A percentile compares a stretch with the other conserved stretches of the same genome.
phyloP scores from a whole-genome alignment of 2,888 invertebrate species.

The Argyra leucocephala region DNA sequence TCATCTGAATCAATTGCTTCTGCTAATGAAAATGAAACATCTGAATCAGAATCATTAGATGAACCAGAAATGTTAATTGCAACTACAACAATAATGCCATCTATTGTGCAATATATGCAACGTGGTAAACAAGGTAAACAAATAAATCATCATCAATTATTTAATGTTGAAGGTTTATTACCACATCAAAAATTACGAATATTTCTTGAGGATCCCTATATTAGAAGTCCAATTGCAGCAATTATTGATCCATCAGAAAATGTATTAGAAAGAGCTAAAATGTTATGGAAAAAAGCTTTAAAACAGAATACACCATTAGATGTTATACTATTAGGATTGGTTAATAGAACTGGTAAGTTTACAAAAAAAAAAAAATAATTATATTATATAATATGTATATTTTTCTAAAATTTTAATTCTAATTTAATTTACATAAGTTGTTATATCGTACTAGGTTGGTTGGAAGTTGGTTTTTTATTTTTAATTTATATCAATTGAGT shows the following conservation, averaged over 20 bases:
- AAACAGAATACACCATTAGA: slow-evolving; percentile 40
- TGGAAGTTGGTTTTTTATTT: no score
- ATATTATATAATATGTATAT: no score
- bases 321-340: slow-evolving; percentile 38
- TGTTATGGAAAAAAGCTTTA: slow-evolving; percentile 39
- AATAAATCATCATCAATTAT: slow-evolving; percentile 34
- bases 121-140: slow-evolving; percentile 36
- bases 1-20: background rate
- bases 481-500: no score
- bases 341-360: slow-evolving; percentile 40
- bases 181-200: slow-evolving; percentile 41
- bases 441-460: no score
- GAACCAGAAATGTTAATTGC: slow-evolving; percentile 21
- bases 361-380: no score
- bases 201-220: slow-evolving; percentile 42
- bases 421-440: no score
- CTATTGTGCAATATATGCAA: slow-evolving; percentile 17
- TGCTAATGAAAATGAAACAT: slow-evolving; percentile 14
- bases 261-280: slow-evolving; percentile 38
- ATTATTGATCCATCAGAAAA: slow-evolving; percentile 40
- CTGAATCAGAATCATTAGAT: slow-evolving; percentile 11
- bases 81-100: slow-evolving; percentile 23
- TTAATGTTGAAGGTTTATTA: slow-evolving; percentile 29
- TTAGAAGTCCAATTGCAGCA: slow-evolving; percentile 42
- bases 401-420: no score